Percentiles rank a stretch among this genome's conserved stretches.
These are phyloP conservation scores for Panopea generosa DNA, from an alignment of 2,888 invertebrate species.

Conservation along the genomic window DNA sequence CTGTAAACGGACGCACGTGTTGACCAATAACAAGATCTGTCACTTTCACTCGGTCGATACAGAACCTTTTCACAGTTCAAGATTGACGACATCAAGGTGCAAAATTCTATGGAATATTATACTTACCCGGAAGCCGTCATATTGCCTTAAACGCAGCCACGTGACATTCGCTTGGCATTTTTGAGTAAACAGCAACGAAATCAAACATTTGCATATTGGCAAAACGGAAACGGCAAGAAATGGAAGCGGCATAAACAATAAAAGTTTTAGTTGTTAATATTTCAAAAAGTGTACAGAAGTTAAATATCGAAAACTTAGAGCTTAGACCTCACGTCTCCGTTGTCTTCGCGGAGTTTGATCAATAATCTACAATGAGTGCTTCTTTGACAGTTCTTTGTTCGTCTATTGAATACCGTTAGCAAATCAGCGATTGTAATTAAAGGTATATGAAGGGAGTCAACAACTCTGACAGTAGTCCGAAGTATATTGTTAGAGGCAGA, in stretches of 20 bases:
- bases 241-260: slow-evolving; percentile 40
- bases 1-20: not conserved
- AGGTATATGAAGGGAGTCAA: too few species aligned
- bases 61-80: slow-evolving; percentile 14
- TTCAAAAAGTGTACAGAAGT: slow-evolving; percentile 32
- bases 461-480: too few species aligned
- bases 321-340: too few species aligned
- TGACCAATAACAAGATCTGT: slow-evolving; percentile 2
- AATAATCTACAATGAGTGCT: slow-evolving; percentile 43
- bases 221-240: slow-evolving; percentile 45
- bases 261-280: slow-evolving; percentile 43
- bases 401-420: slow-evolving; percentile 25
- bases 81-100: slow-evolving; percentile 31
- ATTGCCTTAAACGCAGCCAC: slow-evolving; percentile 47
- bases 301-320: slow-evolving; percentile 8
- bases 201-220: slow-evolving; percentile 45
- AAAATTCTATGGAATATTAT: slow-evolving; percentile 39
- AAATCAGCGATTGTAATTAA: too few species aligned
- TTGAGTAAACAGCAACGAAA: slow-evolving; percentile 26
- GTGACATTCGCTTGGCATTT: slow-evolving; percentile 30
- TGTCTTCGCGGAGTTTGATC: slow-evolving; percentile 6
- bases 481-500: too few species aligned
- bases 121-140: slow-evolving; percentile 45
- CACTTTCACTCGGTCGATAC: slow-evolving; percentile 14
- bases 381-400: slow-evolving; percentile 40